Base-by-base conservation (phyloP, 1,140 invertebrate species). In the Drosophila persimilis region DNA sequence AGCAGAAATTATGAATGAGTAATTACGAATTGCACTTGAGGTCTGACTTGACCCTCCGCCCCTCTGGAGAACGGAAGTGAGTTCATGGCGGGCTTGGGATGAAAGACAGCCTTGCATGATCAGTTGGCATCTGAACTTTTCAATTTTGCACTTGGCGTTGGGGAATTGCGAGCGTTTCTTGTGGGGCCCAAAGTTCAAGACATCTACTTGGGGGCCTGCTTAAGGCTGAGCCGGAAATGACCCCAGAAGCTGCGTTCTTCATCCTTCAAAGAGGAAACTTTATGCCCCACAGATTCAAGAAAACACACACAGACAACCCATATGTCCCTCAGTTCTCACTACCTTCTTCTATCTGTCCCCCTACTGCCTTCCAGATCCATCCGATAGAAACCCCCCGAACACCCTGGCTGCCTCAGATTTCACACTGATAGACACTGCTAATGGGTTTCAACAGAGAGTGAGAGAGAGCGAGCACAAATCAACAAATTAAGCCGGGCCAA, bases 1-100 rank as follows among this genome's bases (percentile, higher is more conserved):
- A 88, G 70, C 63, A 73, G 61, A 84, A 84, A 84, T 89, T 89
- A 89, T 89, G 84, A 89, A 89, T 89, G 84, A 80, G 80, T 77
- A 88, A 76, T 78, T 63, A 62, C 57, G 69, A 77, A 50, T 58
- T 64, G 83, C 78, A 77, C 71, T 79, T 65, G 78, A 81, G 60
- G 69, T 52, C 22, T 31, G 63, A 73, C 29, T 17, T 31, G 63
- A 73, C 29, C 56, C 45, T 45, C 46, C 77, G 17, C 52, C 45
- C 43, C 20, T 22, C 26, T 46, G 52, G n/a, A 26, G 29, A 81
- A 72, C 81, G 81, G 81, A 86, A 86, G 83, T 86, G 81, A 74
- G 81, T 85, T 85, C 81, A 81, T 50, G 64, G 50, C 46, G 67
- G 50, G 73, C 62, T 78, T 74, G 77, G 65, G 26, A 26, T 50